Conservation (phyloP, 2,113 vertebrate species). For the Nibea albiflora region DNA sequence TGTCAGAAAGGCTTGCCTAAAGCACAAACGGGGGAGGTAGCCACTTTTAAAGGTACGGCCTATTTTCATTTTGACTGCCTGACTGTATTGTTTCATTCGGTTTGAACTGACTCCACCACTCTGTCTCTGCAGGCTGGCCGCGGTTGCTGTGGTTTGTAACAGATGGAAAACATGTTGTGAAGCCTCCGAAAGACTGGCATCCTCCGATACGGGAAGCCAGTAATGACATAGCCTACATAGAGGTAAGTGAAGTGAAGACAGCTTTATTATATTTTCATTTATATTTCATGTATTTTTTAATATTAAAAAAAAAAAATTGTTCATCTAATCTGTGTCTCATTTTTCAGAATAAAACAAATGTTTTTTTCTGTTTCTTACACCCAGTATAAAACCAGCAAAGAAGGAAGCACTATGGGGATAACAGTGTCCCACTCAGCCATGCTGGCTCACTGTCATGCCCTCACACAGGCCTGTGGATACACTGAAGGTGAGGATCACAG, state of each 20-base stretch:
- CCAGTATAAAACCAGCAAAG: conserved; percentile 98
- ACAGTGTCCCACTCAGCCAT: conserved; percentile 91
- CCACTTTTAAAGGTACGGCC: conserved; percentile 91
- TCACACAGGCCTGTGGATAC: conserved; percentile 95
- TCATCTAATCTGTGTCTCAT: background rate
- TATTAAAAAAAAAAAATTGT: too few relatives aligned
- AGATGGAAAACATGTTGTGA: conserved; percentile 95
- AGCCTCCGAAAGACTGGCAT: conserved; percentile 94
- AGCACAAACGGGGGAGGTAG: conserved; percentile 94
- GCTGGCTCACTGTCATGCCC: conserved; percentile 91
- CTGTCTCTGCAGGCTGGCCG: conserved; percentile 89
- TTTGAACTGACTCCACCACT: conserved; percentile 29
- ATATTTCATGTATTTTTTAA: background rate
- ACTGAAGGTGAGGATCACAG: conserved; percentile 88
- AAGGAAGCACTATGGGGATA: conserved; percentile 96
- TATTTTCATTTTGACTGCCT: conserved; percentile 12
- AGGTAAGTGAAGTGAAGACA: conserved; percentile 81
- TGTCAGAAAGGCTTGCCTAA: conserved; percentile 98
- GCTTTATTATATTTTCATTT: background rate
- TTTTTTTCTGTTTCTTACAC: conserved; percentile 42
- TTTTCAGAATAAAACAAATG: background rate
- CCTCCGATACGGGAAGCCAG: conserved; percentile 86
- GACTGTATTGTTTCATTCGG: background rate
- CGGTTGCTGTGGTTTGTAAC: conserved; percentile 95
- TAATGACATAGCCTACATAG: conserved; percentile 91